Percentiles rank a stretch among this genome's conserved stretches.
Evolutionary conservation across 2,113 vertebrate species (phyloP).

Genomic region (Fukomys damarensis): DNA sequence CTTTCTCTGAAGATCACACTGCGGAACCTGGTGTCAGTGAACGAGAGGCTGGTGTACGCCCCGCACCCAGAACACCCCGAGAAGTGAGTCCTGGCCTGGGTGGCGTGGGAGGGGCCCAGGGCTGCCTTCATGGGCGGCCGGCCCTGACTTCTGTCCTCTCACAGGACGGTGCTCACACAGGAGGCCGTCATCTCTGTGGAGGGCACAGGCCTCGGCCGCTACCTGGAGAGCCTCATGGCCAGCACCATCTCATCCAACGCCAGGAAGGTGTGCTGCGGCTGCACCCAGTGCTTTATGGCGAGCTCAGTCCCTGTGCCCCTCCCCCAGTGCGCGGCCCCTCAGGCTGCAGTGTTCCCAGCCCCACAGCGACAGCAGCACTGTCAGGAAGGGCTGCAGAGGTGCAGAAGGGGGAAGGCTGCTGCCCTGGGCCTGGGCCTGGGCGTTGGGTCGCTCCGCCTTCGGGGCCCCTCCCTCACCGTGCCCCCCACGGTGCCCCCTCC

Average conservation of each 20-base stretch:
- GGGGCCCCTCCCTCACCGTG: neutral
- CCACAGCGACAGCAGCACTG: neutral
- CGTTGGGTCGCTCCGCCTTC: neutral
- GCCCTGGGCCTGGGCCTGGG: neutral
- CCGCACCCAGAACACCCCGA: constrained; percentile 96
- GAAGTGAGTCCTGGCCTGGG: constrained; percentile 89
- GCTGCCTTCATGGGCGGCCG: neutral
- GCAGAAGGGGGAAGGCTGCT: rapidly evolving
- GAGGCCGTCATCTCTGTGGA: constrained; percentile 98
- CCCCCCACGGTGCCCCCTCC: neutral
- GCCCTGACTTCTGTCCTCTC: constrained; percentile 11
- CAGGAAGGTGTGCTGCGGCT: constrained; percentile 89
- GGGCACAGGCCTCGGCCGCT: constrained; percentile 95
- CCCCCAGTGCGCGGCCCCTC: neutral
- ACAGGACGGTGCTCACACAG: constrained; percentile 95
- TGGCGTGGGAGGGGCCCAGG: rapidly evolving
- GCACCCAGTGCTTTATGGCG: neutral
- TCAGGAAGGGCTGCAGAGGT: neutral
- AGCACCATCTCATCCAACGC: constrained; percentile 96
- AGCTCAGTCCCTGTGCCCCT: neutral
- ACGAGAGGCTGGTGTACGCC: constrained; percentile 95
- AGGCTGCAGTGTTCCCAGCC: neutral
- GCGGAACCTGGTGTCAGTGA: constrained; percentile 97
- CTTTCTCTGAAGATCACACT: constrained; percentile 93
- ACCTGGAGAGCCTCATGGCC: constrained; percentile 97